A percentile compares a stretch with the other conserved stretches of the same genome.
These are phyloP conservation scores for Pollenia griseotomentosa DNA, from an alignment of 2,888 invertebrate genomes.

Conservation along the genomic window DNA sequence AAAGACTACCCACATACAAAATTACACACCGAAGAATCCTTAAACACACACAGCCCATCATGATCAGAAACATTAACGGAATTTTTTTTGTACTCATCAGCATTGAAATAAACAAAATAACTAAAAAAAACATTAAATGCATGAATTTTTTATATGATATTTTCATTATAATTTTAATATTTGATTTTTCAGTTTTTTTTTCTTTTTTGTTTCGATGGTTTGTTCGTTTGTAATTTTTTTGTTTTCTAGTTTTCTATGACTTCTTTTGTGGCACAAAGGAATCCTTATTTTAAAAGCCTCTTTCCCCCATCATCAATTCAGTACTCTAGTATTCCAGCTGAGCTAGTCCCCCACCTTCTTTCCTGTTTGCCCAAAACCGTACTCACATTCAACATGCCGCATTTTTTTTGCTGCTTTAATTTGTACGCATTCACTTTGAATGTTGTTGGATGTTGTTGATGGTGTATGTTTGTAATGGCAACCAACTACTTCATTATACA, in stretches of 20 bases:
- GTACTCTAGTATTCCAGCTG: background rate
- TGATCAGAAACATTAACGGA: background rate
- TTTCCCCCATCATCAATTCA: background rate
- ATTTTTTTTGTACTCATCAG: background rate
- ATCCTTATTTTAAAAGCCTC: slow-evolving; percentile 37
- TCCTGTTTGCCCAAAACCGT: background rate
- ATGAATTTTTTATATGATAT: slow-evolving; percentile 18
- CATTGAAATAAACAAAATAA: slow-evolving; percentile 9
- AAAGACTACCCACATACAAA: slow-evolving; percentile 3
- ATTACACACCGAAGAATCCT: background rate
- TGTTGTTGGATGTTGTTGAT: slow-evolving; percentile 36
- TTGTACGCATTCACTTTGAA: slow-evolving; percentile 64
- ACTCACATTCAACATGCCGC: slow-evolving; percentile 40
- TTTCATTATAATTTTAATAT: slow-evolving; percentile 45
- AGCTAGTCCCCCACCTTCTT: background rate
- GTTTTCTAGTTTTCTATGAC: slow-evolving; percentile 46
- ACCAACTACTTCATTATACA: slow-evolving; percentile 68
- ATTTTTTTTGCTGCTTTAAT: slow-evolving; percentile 44
- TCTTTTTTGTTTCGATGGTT: slow-evolving; percentile 29
- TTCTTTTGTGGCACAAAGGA: slow-evolving; percentile 59
- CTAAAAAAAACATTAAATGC: slow-evolving; percentile 19
- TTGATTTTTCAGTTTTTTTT: slow-evolving; percentile 28
- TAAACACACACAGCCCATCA: background rate
- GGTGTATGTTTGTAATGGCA: slow-evolving; percentile 49
- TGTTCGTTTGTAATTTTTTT: slow-evolving; percentile 12